A percentile compares a stretch with the other conserved stretches of the same genome.
Evolutionary conservation across 2,888 invertebrate genomes (phyloP).

Genomic region (Coelinius sp.): DNA sequence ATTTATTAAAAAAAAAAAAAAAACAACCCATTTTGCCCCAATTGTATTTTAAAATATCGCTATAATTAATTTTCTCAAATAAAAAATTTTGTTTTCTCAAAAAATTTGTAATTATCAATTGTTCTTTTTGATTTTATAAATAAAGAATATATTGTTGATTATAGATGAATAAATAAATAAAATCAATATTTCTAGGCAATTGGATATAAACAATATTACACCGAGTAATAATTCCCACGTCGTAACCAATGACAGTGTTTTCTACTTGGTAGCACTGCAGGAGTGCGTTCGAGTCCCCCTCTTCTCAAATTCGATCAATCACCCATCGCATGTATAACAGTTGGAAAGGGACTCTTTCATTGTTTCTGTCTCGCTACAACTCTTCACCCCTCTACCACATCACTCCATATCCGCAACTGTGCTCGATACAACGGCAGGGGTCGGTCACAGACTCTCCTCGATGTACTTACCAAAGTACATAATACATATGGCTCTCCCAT

Average conservation of each 20-base stretch:
- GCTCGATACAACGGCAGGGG: background rate
- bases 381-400: conserved; percentile 12
- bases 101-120: too few relatives aligned
- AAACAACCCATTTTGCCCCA: background rate
- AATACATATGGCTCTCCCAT: background rate
- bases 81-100: background rate
- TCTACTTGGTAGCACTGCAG: conserved; percentile 24
- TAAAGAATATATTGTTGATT: too few relatives aligned
- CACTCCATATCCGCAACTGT: conserved; percentile 13
- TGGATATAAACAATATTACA: background rate
- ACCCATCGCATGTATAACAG: conserved; percentile 3
- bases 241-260: conserved; percentile 24
- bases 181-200: background rate
- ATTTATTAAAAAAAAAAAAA: background rate
- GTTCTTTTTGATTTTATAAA: background rate
- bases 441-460: conserved; percentile 7
- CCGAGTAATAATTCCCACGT: conserved; percentile 4
- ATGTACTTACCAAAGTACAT: conserved; percentile 8
- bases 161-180: background rate
- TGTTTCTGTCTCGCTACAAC: background rate
- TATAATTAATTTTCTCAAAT: background rate
- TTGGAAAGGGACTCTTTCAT: background rate
- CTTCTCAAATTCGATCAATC: conserved; percentile 21
- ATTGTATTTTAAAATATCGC: background rate
- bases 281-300: background rate